Evolutionary conservation across 1,140 invertebrate genomes (phyloP).

Genomic region (Linepithema humile): DNA sequence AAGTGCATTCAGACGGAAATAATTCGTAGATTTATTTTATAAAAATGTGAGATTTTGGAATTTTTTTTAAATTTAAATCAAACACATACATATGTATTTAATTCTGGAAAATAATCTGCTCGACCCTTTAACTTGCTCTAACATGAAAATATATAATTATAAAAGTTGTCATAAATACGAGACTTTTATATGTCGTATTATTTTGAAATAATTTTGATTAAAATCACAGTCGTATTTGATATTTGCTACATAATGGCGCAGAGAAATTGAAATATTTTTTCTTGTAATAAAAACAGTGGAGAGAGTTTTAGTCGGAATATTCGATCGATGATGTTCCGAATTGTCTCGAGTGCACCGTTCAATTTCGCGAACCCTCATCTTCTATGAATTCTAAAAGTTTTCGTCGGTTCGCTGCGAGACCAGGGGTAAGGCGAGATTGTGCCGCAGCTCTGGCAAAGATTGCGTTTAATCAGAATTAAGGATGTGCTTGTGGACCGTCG

Average conservation of each 20-base stretch:
- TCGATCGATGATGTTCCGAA: background rate
- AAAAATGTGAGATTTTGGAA: background rate
- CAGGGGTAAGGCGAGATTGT: background rate
- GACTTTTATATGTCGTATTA: background rate
- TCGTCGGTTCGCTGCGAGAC: background rate
- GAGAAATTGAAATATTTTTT: background rate
- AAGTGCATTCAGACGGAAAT: background rate
- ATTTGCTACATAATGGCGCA: background rate
- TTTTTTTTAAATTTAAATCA: background rate
- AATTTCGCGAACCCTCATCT: slow-evolving; percentile 22
- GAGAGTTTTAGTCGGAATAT: slow-evolving; percentile 28
- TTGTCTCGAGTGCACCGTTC: slow-evolving; percentile 13
- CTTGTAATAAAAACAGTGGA: background rate
- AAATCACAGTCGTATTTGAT: background rate
- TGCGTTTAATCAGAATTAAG: slow-evolving; percentile 70
- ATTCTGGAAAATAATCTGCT: too few relatives aligned
- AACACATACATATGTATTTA: background rate
- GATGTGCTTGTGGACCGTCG: slow-evolving; percentile 51
- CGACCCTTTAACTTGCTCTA: too few relatives aligned
- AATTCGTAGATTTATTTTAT: background rate
- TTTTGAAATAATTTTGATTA: background rate
- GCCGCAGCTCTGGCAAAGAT: slow-evolving; percentile 38
- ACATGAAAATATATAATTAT: too few relatives aligned
- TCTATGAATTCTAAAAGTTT: slow-evolving; percentile 50
- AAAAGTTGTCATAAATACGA: background rate